Evolutionary conservation across 2,888 invertebrate genomes (phyloP).

Genomic region (Tinea trinotella): DNA sequence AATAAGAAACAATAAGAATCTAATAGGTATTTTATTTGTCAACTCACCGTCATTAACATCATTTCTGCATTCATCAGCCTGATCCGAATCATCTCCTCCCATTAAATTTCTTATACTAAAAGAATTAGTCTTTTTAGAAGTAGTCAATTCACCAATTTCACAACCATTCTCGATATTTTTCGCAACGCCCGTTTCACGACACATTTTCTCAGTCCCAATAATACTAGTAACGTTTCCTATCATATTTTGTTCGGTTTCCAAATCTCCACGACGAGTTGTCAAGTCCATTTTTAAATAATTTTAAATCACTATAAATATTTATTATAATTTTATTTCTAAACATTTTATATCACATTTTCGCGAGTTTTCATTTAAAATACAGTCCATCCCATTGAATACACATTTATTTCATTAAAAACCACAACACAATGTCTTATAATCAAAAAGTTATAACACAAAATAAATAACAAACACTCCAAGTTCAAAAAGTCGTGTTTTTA

Average conservation of each 20-base stretch:
- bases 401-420: background rate
- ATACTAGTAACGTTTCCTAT: too few species aligned
- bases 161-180: constrained; percentile 35
- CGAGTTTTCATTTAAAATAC: background rate
- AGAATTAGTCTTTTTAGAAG: constrained; percentile 47
- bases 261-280: constrained; percentile 57
- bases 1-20: background rate
- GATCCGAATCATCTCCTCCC: constrained; percentile 49
- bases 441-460: background rate
- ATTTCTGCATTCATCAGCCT: constrained; percentile 42
- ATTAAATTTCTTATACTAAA: constrained; percentile 61
- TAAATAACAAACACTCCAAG: background rate
- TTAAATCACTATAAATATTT: background rate
- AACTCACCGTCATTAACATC: constrained; percentile 49
- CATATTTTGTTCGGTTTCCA: constrained; percentile 28
- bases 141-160: constrained; percentile 48
- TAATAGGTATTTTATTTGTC: background rate
- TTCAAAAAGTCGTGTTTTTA: background rate
- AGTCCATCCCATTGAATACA: background rate
- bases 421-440: too few species aligned
- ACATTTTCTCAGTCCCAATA: constrained; percentile 46
- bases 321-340: background rate
- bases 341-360: background rate
- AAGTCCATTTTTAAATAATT: constrained; percentile 51
- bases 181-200: constrained; percentile 29